Conservation (phyloP, 92 coral and sea anemone species). For the Umimayanthus chanpuru region DNA sequence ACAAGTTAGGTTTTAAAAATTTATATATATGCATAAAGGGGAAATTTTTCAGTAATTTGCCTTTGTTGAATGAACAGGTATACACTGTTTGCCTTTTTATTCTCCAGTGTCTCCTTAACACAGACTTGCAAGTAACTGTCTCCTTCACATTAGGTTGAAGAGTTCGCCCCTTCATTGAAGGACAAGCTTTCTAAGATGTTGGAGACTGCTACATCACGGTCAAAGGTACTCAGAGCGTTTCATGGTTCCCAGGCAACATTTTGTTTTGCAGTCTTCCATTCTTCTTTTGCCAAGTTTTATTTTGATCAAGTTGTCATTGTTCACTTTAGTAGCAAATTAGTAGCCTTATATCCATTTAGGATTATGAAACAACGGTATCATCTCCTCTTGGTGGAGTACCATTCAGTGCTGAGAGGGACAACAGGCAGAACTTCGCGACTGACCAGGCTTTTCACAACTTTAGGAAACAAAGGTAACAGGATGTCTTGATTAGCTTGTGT, state of each 20-base stretch:
- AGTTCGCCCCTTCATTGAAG: slow-evolving; percentile 70
- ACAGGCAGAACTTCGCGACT: slow-evolving; percentile 83
- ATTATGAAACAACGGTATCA: slow-evolving; percentile 60
- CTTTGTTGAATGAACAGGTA: too few relatives aligned
- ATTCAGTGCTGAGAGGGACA: slow-evolving; percentile 95
- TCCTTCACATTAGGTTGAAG: slow-evolving; percentile 62
- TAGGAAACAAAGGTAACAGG: slow-evolving; percentile 86
- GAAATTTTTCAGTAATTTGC: too few relatives aligned
- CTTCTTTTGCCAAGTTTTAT: neutral
- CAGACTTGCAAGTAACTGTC: neutral
- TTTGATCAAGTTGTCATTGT: neutral
- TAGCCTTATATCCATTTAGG: slow-evolving; percentile 34
- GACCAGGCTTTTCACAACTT: slow-evolving; percentile 96
- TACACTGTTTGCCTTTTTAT: too few relatives aligned
- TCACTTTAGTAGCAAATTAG: neutral
- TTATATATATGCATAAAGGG: too few relatives aligned
- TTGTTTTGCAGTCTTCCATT: neutral
- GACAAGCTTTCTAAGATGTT: slow-evolving; percentile 65
- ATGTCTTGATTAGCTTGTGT: neutral
- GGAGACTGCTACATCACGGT: slow-evolving; percentile 36
- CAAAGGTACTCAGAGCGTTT: slow-evolving; percentile 1
- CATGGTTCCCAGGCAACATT: neutral
- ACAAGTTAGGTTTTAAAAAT: too few relatives aligned
- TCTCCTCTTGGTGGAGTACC: slow-evolving; percentile 98
- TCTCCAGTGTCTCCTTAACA: too few relatives aligned